Conservation (phyloP, 2,888 invertebrate species). For the Meiosimyza decipiens region DNA sequence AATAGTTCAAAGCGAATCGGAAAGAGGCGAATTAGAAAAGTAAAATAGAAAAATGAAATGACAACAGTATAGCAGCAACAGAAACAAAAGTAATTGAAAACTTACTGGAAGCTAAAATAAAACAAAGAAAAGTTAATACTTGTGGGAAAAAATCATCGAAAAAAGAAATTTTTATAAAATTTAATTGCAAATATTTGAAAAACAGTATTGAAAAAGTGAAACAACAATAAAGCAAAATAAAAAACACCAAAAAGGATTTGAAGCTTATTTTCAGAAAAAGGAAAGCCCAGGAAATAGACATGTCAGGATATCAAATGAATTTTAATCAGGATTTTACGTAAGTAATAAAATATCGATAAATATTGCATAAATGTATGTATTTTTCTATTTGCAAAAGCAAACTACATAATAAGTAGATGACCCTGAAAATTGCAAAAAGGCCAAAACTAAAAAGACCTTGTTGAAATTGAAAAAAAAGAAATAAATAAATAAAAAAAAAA, state of each 20-base stretch:
- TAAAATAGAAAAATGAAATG: not conserved
- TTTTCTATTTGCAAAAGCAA: not conserved
- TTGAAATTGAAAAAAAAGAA: not conserved
- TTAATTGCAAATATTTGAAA: constrained; percentile 7
- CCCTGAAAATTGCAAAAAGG: constrained; percentile 18
- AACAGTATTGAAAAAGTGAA: constrained; percentile 2
- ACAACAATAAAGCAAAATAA: constrained; percentile 18
- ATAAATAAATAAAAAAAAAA: not conserved
- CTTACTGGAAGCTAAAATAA: constrained; percentile 28
- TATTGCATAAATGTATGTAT: not conserved
- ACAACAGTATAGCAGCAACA: constrained; percentile 18
- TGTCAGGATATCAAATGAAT: constrained; percentile 49
- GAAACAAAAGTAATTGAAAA: constrained; percentile 34
- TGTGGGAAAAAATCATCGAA: not conserved
- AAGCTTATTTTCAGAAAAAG: constrained; percentile 16
- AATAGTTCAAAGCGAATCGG: constrained; percentile 3
- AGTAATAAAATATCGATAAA: constrained; percentile 39
- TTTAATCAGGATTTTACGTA: constrained; percentile 58
- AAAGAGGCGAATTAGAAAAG: not conserved
- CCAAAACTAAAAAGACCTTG: not conserved
- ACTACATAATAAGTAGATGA: not conserved
- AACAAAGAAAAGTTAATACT: constrained; percentile 14
- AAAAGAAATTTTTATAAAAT: constrained; percentile 16
- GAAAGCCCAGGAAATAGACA: constrained; percentile 32
- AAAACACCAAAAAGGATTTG: constrained; percentile 16